These are phyloP conservation scores for Chionodraco myersi DNA, from an alignment of 2,113 vertebrate species.

Conservation along the genomic window DNA sequence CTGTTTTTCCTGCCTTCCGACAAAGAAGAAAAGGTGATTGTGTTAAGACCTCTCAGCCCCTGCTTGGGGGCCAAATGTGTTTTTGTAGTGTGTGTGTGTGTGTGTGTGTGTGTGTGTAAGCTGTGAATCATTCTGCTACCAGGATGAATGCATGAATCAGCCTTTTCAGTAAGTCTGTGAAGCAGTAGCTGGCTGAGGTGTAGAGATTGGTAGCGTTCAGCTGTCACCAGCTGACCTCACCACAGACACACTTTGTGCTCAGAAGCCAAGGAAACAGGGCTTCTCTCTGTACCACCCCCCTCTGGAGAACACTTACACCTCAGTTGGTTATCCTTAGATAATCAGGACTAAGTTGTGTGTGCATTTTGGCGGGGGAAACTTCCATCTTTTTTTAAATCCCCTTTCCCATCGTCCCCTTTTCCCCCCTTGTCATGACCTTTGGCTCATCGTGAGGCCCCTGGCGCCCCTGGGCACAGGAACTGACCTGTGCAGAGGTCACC, in stretches of 20 bases:
- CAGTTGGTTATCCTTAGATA: constrained; percentile 74
- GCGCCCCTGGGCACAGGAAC: constrained; percentile 73
- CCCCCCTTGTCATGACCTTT: constrained; percentile 63
- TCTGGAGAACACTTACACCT: constrained; percentile 74
- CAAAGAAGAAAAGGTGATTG: constrained; percentile 84
- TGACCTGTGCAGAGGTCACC: constrained; percentile 74
- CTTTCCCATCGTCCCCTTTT: constrained; percentile 39
- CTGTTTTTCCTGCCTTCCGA: constrained; percentile 79
- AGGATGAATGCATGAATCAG: constrained; percentile 80
- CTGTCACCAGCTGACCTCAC: constrained; percentile 82
- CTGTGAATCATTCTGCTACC: constrained; percentile 68
- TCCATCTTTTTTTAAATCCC: constrained; percentile 52
- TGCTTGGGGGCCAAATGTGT: constrained; percentile 70
- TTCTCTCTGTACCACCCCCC: constrained; percentile 64
- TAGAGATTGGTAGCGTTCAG: constrained; percentile 76
- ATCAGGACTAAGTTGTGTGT: constrained; percentile 62
- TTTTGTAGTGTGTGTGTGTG: constrained; percentile 46
- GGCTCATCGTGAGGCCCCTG: constrained; percentile 48
- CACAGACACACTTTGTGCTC: constrained; percentile 81
- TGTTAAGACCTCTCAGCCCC: constrained; percentile 67
- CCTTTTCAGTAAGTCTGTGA: constrained; percentile 74
- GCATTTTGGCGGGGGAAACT: constrained; percentile 41
- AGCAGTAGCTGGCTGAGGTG: constrained; percentile 75
- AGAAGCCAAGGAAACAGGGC: constrained; percentile 65
- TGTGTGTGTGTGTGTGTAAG: constrained; percentile 13